phyloP scores from a whole-genome alignment of 2,797 vertebrate genomes.

The Eupleurogrammus muticus region DNA sequence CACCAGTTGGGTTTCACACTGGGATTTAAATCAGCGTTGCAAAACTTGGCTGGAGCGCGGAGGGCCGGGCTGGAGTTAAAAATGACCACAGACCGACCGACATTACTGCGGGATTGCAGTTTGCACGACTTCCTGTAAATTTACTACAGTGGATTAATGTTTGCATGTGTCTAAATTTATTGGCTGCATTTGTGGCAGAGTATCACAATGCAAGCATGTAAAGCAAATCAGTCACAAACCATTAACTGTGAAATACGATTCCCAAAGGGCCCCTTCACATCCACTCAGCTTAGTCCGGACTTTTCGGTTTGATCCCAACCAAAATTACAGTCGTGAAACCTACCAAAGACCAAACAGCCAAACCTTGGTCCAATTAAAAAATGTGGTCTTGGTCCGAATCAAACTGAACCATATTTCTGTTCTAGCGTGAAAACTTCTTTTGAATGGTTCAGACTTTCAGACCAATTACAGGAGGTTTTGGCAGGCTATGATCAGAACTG shows the following conservation, averaged over 20 bases:
- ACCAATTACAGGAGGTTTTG: no score
- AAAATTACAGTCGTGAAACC: no score
- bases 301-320: no score
- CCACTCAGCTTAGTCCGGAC: no score
- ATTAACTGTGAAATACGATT: neutral
- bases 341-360: no score
- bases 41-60: neutral
- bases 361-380: no score
- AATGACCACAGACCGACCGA: slow-evolving; percentile 19
- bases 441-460: no score
- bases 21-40: slow-evolving; percentile 2
- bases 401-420: no score
- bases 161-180: neutral
- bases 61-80: slow-evolving; percentile 1
- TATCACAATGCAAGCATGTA: neutral
- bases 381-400: no score
- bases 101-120: neutral
- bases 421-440: no score
- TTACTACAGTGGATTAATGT: neutral
- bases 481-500: no score
- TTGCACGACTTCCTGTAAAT: slow-evolving; percentile 3
- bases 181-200: neutral
- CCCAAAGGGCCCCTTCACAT: neutral
- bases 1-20: slow-evolving; percentile 20
- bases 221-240: slow-evolving; percentile 17